Percentiles rank a stretch among this genome's conserved stretches.
Conservation (phyloP, 92 coral and sea anemone genomes). For the Phenganax marumi region DNA sequence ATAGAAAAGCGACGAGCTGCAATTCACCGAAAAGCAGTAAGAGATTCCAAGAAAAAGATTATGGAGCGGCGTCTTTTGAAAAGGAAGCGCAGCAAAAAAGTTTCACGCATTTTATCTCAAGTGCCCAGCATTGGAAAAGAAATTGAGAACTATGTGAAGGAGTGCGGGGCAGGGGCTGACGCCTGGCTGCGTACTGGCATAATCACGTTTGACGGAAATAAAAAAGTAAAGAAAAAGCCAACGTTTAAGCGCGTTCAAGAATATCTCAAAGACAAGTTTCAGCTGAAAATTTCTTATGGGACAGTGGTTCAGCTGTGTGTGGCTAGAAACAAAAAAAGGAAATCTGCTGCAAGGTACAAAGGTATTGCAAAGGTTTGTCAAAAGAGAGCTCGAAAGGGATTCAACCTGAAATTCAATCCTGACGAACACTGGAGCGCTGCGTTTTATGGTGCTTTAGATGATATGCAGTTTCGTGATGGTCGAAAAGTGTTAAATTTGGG, state of each 20-base stretch:
- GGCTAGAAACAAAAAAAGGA: conserved; percentile 29
- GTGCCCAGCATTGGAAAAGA: not conserved
- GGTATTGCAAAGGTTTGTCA: conserved; percentile 29
- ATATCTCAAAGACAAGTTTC: not conserved
- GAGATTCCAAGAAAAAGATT: conserved; percentile 13
- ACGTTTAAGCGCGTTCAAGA: conserved; percentile 17
- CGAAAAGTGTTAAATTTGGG: conserved; percentile 5
- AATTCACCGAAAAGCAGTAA: conserved; percentile 18
- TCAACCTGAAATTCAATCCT: conserved; percentile 31
- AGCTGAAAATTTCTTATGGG: conserved; percentile 46
- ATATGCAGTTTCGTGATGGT: conserved; percentile 21
- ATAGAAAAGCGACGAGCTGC: conserved; percentile 14
- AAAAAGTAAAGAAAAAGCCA: conserved; percentile 12
- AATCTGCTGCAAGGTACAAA: conserved; percentile 32
- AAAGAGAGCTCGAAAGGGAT: conserved; percentile 31
- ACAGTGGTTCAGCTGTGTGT: conserved; percentile 63
- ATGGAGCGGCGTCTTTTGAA: not conserved
- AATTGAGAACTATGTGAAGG: not conserved
- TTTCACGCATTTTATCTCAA: not conserved
- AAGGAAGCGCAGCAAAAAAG: not conserved
- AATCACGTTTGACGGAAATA: conserved; percentile 58
- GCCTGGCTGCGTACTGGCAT: conserved; percentile 59
- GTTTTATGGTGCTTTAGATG: conserved; percentile 24
- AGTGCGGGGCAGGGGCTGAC: conserved; percentile 47
- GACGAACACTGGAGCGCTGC: conserved; percentile 44